Evolutionary conservation across 2,113 vertebrate species (phyloP).

Genomic region (Oceanodroma tethys): DNA sequence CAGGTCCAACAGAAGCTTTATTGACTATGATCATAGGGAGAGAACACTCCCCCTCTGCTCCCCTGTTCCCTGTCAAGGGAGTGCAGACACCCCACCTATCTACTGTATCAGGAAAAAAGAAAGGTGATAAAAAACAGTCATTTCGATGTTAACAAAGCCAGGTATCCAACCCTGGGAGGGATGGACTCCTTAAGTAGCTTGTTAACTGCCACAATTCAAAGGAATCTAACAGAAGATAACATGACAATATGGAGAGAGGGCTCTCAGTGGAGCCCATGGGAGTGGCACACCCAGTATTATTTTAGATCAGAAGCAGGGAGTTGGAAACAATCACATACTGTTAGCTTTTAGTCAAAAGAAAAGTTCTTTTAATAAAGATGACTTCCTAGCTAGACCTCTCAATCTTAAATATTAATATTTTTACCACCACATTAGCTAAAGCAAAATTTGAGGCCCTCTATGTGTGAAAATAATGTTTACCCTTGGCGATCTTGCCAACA

Average conservation of each 20-base stretch:
- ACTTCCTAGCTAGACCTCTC: background rate
- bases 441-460: background rate
- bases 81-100: background rate
- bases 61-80: background rate
- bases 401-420: background rate
- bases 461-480: background rate
- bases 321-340: background rate
- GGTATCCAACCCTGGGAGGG: background rate
- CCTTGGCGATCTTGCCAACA: background rate
- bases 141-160: background rate
- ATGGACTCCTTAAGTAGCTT: background rate
- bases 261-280: background rate
- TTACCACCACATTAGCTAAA: background rate
- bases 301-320: background rate
- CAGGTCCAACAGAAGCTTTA: background rate
- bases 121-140: background rate
- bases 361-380: background rate
- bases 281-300: background rate
- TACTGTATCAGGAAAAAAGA: background rate
- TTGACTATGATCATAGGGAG: background rate
- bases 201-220: background rate
- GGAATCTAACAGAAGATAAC: background rate
- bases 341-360: background rate
- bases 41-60: background rate
- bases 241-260: background rate